These are phyloP conservation scores for Schlechtendalia chinensis DNA, from an alignment of 1,140 invertebrate species.

Conservation along the genomic window DNA sequence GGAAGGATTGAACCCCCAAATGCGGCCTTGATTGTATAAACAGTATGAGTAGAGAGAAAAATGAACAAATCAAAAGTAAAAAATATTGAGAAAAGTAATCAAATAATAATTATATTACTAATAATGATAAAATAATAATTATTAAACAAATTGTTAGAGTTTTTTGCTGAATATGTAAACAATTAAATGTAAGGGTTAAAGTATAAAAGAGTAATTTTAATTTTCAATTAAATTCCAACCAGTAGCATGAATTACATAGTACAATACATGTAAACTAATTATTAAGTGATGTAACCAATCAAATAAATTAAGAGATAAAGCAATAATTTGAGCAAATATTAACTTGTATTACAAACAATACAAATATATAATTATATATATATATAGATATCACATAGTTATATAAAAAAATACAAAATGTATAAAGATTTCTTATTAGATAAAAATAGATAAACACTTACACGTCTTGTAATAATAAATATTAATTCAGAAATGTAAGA, in stretches of 20 bases:
- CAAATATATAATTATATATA: neutral
- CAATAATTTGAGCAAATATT: slow-evolving; percentile 21
- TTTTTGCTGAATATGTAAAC: too few relatives aligned
- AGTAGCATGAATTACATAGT: neutral
- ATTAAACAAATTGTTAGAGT: too few relatives aligned
- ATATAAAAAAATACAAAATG: neutral
- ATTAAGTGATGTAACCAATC: neutral
- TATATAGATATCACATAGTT: too few relatives aligned
- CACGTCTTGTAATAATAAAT: neutral
- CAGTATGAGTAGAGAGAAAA: too few relatives aligned
- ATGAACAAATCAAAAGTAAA: too few relatives aligned
- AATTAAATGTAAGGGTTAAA: too few relatives aligned
- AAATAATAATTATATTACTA: too few relatives aligned
- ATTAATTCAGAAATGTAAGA: neutral
- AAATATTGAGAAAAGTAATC: too few relatives aligned
- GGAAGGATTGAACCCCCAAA: too few relatives aligned
- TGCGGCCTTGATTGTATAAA: too few relatives aligned
- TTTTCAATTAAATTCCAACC: neutral
- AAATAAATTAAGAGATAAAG: neutral
- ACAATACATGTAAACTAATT: neutral
- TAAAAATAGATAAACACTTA: neutral
- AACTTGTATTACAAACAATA: slow-evolving; percentile 12
- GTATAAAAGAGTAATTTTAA: neutral
- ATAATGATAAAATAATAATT: too few relatives aligned
- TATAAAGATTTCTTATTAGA: neutral